Base-by-base conservation (phyloP, 2,113 vertebrate species). In the Fulica atra region DNA sequence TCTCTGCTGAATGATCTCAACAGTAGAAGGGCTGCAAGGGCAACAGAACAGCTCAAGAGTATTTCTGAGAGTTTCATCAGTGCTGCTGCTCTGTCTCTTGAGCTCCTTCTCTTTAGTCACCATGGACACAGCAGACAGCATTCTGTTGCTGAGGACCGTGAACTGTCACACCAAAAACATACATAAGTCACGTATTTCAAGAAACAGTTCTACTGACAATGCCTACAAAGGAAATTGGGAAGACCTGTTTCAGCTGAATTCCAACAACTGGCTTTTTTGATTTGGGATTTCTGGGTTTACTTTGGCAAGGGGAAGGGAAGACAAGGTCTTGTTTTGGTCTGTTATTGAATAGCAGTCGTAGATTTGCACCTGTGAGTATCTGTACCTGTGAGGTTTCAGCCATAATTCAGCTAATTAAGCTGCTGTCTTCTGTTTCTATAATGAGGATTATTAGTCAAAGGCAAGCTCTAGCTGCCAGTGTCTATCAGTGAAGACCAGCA, bases 61-160 rank as follows among this genome's bases (percentile, higher is more conserved):
- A 63, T 89, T 94, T 81, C 92, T 84, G 46, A 31, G 73, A 71
- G 65, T 74, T 92, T 91, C 59, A 70, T 65, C 72, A 91, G 44
- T 44, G 50, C 50, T 93, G 18, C 38, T 0, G 7, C 35, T 94
- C 38, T 65, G 44, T 31, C 77, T 84, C 81, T 86, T 74, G 46
- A 89, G 51, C 13, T 73, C 24, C 33, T 88, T 90, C 66, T 93
- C 64, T 63, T 89, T 36, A 78, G 77, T 74, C 69, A 74, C 51
- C 19, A 66, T 15, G 38, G 78, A 51, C 78, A 71, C 42, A 66
- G 56, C 36, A 92, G 31, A 65, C 44, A 86, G 40, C 35, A 16
- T 65, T 31, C 72, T 59, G 64, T 50, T 56, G 83, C 65, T 51
- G 56, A 78, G 60, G 77, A 59, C 42, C 23, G 46, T 19, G n/a